Conservation (phyloP, 2,113 vertebrate species). For the Cynoglossus semilaevis region DNA sequence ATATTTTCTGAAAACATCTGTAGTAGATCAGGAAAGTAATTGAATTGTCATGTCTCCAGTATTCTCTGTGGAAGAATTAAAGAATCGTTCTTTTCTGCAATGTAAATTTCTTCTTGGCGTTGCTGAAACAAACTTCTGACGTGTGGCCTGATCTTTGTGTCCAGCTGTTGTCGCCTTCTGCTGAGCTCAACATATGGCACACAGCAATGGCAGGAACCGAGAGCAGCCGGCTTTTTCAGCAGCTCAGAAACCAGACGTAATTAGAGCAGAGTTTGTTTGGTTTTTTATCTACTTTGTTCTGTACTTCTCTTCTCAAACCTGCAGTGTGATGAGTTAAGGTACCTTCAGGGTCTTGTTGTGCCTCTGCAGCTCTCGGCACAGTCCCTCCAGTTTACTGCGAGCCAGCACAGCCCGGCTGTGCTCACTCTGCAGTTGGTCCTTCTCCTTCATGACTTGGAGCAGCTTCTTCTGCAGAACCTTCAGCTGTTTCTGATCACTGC, state of each 20-base stretch:
- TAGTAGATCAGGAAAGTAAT: no score
- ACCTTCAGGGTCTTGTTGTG: conserved; percentile 99
- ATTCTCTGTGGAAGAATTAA: no score
- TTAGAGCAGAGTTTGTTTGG: no score
- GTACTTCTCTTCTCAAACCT: no score
- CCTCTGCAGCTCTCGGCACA: conserved; percentile 95
- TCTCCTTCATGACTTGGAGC: conserved; percentile 89
- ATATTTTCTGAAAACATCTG: no score
- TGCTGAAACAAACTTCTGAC: conserved; percentile 20
- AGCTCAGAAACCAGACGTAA: not conserved
- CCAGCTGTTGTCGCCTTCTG: conserved; percentile 42
- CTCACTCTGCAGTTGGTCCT: conserved; percentile 93
- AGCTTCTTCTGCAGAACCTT: conserved; percentile 92
- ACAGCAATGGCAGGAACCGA: not conserved
- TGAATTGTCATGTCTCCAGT: no score
- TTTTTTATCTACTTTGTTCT: no score
- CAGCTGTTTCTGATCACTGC: conserved; percentile 88
- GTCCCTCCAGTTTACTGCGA: conserved; percentile 93
- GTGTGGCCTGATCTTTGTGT: conserved; percentile 17
- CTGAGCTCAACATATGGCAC: conserved; percentile 28
- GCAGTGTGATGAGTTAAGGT: not conserved
- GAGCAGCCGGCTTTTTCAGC: not conserved
- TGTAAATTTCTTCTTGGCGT: no score
- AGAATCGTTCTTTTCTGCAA: no score
- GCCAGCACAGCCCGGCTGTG: conserved; percentile 92